Evolutionary conservation across 2,888 invertebrate species (phyloP), one percentile per base, ranked within the genome.

Genomic region (Esperia sulphurella): DNA sequence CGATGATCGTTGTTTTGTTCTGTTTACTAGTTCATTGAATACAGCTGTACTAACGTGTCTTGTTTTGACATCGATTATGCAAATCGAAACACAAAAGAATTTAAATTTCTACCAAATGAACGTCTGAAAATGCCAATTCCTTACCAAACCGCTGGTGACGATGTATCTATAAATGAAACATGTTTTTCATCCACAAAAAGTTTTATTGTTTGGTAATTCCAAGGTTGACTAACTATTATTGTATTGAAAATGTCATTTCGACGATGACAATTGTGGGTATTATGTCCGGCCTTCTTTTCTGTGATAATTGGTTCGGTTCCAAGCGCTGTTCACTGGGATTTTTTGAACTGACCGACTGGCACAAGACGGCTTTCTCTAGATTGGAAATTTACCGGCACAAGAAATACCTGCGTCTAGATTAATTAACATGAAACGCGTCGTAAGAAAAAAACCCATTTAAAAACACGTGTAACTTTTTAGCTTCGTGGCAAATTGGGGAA

Each of bases 11-110:
- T 71, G 65, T 58, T 61, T 59, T 55, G 53, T 62, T 61, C 51
- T 61, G 51, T 63, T 62, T 58, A 54, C 58, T 52, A 61, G 59
- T 60, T 63, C 63, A 53, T 58, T 53, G 53, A 49, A 63, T 70
- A 59, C 73, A 75, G 71, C 72, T 76, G 76, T 63, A 53, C 57
- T 72, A 73, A 75, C 60, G 54, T 57, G 55, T 38, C 55, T 56
- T 63, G 54, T 62, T 60, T 65, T 65, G 61, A 62, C 63, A 67
- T 49, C 55, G 52, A 64, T 63, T 68, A 74, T 70, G 69, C 60
- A 68, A 71, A 75, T 72, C 68, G 50, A 55, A 52, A 58, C 50
- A 71, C 68, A 71, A 75, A 70, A 71, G 68, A 71, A 71, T 74
- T 68, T 65, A 58, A 69, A 71, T 70, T 58, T 61, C 55, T 53